Evolutionary conservation across 2,113 vertebrate species (phyloP).

Genomic region (human (Homo sapiens)): DNA sequence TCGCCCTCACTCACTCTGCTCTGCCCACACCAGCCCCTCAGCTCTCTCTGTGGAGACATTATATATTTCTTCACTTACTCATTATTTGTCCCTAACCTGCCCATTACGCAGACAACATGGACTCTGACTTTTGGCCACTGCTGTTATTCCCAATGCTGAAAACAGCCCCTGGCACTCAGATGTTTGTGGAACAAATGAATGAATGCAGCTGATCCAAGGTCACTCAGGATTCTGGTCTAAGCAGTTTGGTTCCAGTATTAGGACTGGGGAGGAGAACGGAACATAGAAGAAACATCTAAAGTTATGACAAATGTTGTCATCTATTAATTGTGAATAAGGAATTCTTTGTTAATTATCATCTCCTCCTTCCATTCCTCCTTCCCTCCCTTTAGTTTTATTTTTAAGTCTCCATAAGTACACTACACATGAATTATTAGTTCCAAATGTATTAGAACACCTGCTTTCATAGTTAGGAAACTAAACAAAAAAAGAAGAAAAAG

Average conservation of each 20-base stretch:
- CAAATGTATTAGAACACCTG: too few relatives aligned
- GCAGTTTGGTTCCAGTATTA: background rate
- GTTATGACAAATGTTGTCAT: background rate
- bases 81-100: background rate
- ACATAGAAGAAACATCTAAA: background rate
- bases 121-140: background rate
- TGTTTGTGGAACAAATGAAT: background rate
- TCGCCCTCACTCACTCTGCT: background rate
- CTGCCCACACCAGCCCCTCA: rapidly evolving
- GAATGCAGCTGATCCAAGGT: background rate
- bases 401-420: background rate
- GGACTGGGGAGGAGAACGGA: background rate
- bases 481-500: background rate
- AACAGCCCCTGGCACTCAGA: background rate
- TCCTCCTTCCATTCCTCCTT: background rate
- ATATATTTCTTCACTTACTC: background rate
- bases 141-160: background rate
- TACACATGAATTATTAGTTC: background rate
- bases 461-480: too few relatives aligned
- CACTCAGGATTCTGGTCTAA: background rate
- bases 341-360: background rate
- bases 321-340: background rate
- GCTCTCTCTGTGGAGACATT: background rate
- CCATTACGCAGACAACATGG: background rate
- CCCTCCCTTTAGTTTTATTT: background rate